phyloP scores from a whole-genome alignment of 1,140 invertebrate species.

The Heliconius eleuchia region DNA sequence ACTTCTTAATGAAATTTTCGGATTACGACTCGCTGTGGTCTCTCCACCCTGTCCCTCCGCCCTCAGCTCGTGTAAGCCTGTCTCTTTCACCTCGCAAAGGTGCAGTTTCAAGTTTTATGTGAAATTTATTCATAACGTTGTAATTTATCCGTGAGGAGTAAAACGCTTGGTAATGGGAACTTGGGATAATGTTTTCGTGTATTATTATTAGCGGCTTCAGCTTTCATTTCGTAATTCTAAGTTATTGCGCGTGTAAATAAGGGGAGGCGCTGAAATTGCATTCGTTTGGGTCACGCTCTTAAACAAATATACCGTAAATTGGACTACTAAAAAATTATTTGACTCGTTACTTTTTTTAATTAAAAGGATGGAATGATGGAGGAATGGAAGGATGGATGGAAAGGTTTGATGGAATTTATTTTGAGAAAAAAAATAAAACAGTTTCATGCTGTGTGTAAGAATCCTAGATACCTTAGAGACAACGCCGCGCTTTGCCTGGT shows the following conservation, averaged over 20 bases:
- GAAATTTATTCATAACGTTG: constrained; percentile 81
- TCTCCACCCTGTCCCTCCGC: constrained; percentile 46
- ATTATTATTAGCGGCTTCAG: constrained; percentile 73
- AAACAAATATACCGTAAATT: constrained; percentile 18
- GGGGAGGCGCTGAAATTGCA: constrained; percentile 49
- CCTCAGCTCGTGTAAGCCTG: constrained; percentile 41
- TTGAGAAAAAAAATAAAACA: too few species aligned
- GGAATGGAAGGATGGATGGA: too few species aligned
- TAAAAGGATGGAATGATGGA: not conserved
- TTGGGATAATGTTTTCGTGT: constrained; percentile 69
- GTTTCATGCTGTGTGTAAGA: too few species aligned
- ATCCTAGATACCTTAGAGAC: too few species aligned
- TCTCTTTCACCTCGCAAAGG: constrained; percentile 65
- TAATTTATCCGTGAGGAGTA: constrained; percentile 76
- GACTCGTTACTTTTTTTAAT: not conserved
- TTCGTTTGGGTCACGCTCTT: constrained; percentile 8
- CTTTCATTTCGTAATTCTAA: constrained; percentile 66
- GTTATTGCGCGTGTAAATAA: constrained; percentile 62
- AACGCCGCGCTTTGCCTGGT: too few species aligned
- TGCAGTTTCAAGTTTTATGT: constrained; percentile 77
- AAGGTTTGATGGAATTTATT: not conserved
- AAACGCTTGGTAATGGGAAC: constrained; percentile 71
- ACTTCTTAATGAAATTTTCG: constrained; percentile 81
- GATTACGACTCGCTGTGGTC: constrained; percentile 66
- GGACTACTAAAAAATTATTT: constrained; percentile 7